Base-by-base conservation (phyloP, 2,888 invertebrate species). In the Orchesellides sinensis region DNA sequence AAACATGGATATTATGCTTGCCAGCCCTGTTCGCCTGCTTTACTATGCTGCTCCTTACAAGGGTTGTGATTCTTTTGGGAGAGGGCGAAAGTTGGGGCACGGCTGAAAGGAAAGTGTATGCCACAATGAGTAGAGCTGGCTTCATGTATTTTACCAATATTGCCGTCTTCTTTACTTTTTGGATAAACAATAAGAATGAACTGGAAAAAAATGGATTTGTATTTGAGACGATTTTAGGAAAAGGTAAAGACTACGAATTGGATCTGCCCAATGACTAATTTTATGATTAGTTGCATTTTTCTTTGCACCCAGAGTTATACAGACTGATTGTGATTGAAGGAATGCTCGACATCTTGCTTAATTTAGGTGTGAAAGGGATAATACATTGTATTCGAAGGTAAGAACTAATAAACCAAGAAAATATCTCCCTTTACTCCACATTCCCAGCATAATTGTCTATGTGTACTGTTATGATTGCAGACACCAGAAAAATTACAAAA, bases 11-110 rank as follows among this genome's bases (percentile, higher is more conserved):
- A 17, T 63, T 75, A 14, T 61, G 47, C 1, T 52, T 74, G 14
- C 81, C 81, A 4, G 52, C 81, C 0, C 4, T 82, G 0, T 82
- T 82, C 23, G 63, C 81, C 12, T 74, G 74, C 17, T 32, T 82
- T 6, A 61, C 74, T 2, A 45, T 23, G 0, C 56, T 81, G 25
- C 29, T 52, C 5, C 59, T 80, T 2, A 45, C 56, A 4, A 66
- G 32, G n/a, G n/a, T 80, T 1, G 66, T 80, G 4, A n/a, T 73
- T 1, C 0, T 25, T 14, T 35, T 73, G 6, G 80, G 73, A 3
- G 73, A 80, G 10, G 25, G 5, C 3, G 80, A 80, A 27, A 29
- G 8, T 10, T 80, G 54, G 54, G 21, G 10, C 6, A 52, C 35
- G 1, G 10, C 70, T 6, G 47, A 68, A 17, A 14, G 45, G 5